Evolutionary conservation across 2,113 vertebrate genomes (phyloP), one percentile per base, ranked within the genome.

Genomic region (Dryoscopus gambensis): DNA sequence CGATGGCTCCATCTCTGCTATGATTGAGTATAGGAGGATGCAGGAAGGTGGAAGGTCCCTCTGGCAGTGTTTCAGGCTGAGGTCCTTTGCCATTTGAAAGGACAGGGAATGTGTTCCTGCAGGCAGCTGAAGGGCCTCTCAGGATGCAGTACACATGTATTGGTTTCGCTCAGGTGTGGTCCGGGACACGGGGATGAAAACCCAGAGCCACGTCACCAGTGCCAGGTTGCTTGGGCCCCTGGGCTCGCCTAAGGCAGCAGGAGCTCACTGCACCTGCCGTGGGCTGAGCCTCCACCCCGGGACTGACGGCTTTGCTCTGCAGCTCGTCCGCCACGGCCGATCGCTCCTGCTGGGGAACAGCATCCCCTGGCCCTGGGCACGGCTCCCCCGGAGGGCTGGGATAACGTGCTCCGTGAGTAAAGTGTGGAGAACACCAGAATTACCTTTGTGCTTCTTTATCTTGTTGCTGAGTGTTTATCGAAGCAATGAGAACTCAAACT

Each of bases 401-500:
- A 6, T 10, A 22, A 93, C n/a, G 30, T 37, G 70, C 95, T 89
- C 91, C 37, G 44, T 65, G 87, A 75, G n/a, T 35, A 87, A 73
- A 94, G 90, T 44, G 8, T 37, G 87, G 64, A 79, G 57, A 89
- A 59, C 56, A 8, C 23, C 4, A 28, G 80, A 50, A 67, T 94
- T 91, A 53, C 89, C 69, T 96, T 77, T 83, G 84, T 28, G 82
- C 42, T 95, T 88, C 70, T 89, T 78, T 65, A n/a, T 62, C 77
- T 77, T 74, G 27, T 57, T 95, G 92, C 84, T 96, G 87, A 81
- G 93, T 84, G 71, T 93, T 96, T 67, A 64, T 87, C 91, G 90
- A 91, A 97, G 93, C 95, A 95, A 93, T 69, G 79, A 95, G 94
- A 97, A 89, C 92, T 96, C 93, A 93, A 97, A 86, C 83, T 91